Evolutionary conservation across 92 coral and sea anemone genomes (phyloP).

Genomic region (Ricordea florida): DNA sequence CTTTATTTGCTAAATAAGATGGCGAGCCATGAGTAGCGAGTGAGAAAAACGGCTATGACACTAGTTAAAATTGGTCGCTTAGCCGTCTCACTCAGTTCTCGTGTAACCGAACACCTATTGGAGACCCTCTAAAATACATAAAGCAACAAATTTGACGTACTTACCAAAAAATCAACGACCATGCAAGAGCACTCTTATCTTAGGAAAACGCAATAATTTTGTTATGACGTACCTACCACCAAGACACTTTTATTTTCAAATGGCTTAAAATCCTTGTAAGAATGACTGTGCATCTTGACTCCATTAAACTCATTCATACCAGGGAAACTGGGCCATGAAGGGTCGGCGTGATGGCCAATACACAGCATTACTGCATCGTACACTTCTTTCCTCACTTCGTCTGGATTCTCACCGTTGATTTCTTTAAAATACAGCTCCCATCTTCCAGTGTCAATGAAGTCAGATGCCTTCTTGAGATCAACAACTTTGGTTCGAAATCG

Average conservation of each 20-base stretch:
- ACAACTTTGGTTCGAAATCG: conserved; percentile 64
- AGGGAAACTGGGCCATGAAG: conserved; percentile 82
- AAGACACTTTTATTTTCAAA: conserved; percentile 80
- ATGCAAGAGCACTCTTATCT: no score
- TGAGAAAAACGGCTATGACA: no score
- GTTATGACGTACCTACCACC: conserved; percentile 66
- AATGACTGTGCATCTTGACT: conserved; percentile 85
- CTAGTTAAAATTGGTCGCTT: no score
- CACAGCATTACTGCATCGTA: conserved; percentile 88
- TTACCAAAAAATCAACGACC: no score
- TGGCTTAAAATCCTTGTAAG: conserved; percentile 83
- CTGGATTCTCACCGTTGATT: background rate
- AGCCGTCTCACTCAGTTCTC: no score
- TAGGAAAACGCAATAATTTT: no score
- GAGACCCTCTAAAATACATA: no score
- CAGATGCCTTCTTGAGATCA: conserved; percentile 55
- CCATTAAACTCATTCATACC: conserved; percentile 86
- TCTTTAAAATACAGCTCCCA: conserved; percentile 63
- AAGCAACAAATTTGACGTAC: no score
- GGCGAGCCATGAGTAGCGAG: no score
- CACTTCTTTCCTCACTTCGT: conserved; percentile 48
- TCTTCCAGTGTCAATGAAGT: conserved; percentile 66
- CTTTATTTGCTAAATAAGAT: no score
- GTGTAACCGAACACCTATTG: no score
- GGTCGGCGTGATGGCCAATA: conserved; percentile 82